These are phyloP conservation scores for Odiellus spinosus DNA, from an alignment of 2,888 invertebrate genomes.

Conservation along the genomic window DNA sequence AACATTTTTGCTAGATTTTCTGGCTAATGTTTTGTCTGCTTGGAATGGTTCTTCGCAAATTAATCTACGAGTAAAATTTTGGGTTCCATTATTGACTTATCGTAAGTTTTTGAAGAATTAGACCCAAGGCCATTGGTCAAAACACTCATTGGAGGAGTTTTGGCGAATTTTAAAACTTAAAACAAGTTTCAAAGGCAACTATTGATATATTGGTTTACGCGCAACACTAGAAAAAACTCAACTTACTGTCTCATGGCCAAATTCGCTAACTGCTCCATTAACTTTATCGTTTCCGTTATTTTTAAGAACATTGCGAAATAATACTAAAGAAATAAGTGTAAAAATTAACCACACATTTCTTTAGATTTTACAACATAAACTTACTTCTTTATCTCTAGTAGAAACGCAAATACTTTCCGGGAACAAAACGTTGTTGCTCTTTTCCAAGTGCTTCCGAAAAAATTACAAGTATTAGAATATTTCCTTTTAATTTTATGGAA, in stretches of 20 bases:
- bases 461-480: background rate
- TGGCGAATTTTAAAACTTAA: too few species aligned
- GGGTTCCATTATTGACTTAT: constrained; percentile 16
- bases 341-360: constrained; percentile 2
- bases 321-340: constrained; percentile 41
- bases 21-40: constrained; percentile 67
- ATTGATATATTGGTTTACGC: background rate
- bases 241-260: constrained; percentile 70
- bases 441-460: constrained; percentile 28
- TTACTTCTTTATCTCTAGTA: constrained; percentile 56
- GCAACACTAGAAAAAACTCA: background rate
- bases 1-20: constrained; percentile 64
- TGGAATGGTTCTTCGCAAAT: constrained; percentile 84
- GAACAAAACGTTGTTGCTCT: constrained; percentile 40
- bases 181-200: too few species aligned
- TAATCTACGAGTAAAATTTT: constrained; percentile 42
- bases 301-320: constrained; percentile 81
- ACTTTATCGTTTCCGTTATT: constrained; percentile 69
- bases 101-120: too few species aligned
- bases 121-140: too few species aligned
- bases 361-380: constrained; percentile 9
- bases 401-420: constrained; percentile 73
- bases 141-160: too few species aligned
- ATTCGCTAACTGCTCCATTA: constrained; percentile 91
- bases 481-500: background rate